These are phyloP conservation scores for Halichondria panicea DNA, from an alignment of 37 sponge, comb jelly and placozoan species.

Conservation along the genomic window DNA sequence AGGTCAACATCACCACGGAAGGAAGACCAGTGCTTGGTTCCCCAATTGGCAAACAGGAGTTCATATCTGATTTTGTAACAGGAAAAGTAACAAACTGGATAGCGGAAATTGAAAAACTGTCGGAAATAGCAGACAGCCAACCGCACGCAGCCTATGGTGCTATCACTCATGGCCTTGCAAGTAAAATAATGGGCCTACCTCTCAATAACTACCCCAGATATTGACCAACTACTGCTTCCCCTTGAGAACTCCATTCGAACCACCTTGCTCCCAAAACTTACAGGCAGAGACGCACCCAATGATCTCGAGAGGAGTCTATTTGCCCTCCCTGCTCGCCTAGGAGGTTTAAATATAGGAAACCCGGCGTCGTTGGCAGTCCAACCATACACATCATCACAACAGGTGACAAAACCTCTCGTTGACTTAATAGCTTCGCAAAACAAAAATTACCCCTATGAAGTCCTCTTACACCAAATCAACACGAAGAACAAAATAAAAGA, in stretches of 20 bases:
- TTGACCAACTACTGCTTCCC: conserved; percentile 19
- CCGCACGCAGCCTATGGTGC: conserved; percentile 34
- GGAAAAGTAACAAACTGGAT: conserved; percentile 26
- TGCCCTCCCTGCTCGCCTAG: conserved; percentile 8
- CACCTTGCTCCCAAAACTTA: conserved; percentile 6
- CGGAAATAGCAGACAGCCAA: conserved; percentile 33
- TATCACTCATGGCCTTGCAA: conserved; percentile 23
- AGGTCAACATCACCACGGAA: conserved; percentile 22
- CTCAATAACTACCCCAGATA: conserved; percentile 21
- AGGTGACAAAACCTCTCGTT: conserved; percentile 13
- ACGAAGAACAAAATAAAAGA: neutral
- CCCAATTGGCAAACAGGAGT: conserved; percentile 19
- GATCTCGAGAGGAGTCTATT: conserved; percentile 1
- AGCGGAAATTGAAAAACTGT: conserved; percentile 7
- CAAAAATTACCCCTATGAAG: neutral
- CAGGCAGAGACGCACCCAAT: conserved; percentile 7
- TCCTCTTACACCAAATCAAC: neutral
- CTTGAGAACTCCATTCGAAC: conserved; percentile 30
- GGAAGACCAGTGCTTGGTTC: conserved; percentile 39
- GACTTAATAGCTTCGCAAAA: neutral
- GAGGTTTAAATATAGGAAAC: conserved; percentile 1
- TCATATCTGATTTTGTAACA: conserved; percentile 16
- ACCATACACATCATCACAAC: neutral
- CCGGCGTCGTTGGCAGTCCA: neutral
- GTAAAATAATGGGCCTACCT: conserved; percentile 31